Evolutionary conservation across 1,140 invertebrate species (phyloP).

Genomic region (Drosophila orosa): DNA sequence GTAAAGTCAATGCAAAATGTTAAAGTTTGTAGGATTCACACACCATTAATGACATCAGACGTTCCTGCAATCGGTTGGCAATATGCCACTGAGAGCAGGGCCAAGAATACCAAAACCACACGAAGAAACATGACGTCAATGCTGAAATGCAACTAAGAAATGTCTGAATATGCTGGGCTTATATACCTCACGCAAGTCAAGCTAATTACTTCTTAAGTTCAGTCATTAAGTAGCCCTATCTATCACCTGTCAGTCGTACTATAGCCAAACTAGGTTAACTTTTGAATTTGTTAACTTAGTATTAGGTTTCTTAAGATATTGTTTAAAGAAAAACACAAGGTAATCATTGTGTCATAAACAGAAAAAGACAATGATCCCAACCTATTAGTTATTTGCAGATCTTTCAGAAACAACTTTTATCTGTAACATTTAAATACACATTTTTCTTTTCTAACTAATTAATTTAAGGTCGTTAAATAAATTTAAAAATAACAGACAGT

Average conservation of each 20-base stretch:
- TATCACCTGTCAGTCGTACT: neutral
- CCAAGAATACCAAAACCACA: conserved; percentile 14
- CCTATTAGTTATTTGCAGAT: neutral
- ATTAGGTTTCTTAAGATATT: neutral
- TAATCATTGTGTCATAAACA: neutral
- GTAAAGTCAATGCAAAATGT: too few species aligned
- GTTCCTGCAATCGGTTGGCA: neutral
- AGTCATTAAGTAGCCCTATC: conserved; percentile 4
- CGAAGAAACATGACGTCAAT: conserved; percentile 17
- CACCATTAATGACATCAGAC: neutral
- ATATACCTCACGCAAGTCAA: conserved; percentile 3
- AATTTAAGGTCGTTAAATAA: too few species aligned
- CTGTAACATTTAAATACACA: too few species aligned
- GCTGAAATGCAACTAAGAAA: neutral
- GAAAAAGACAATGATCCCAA: neutral
- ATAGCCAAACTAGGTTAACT: conserved; percentile 1
- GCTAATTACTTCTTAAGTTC: conserved; percentile 9
- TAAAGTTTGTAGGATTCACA: neutral
- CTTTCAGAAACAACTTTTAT: neutral
- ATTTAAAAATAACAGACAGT: neutral
- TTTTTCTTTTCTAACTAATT: too few species aligned
- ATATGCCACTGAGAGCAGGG: conserved; percentile 1
- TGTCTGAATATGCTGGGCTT: neutral
- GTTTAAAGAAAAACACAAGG: neutral
- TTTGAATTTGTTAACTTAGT: neutral